Base-by-base conservation (phyloP, 64 coral and sea anemone species). In the Stylophora pistillata region DNA sequence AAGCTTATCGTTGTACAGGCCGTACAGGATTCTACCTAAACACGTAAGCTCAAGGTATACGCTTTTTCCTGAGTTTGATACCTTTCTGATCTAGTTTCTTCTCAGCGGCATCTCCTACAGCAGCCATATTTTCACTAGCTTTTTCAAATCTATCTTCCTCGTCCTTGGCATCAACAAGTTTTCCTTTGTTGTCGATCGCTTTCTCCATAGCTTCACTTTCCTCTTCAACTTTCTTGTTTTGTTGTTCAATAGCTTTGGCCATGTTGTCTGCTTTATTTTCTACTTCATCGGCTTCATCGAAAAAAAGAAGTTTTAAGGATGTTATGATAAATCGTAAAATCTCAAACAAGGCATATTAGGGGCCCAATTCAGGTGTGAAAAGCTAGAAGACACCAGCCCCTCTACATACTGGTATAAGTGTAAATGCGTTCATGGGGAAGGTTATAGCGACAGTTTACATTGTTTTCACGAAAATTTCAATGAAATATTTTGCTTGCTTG, bases 111-210 rank as follows among this genome's bases (percentile, higher is more conserved):
- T 92, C 81, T 76, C 74, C 85, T 5, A 92, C 60, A 6, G 74
- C 74, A 58, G 86, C 82, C 0, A 86, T 64, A 13, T 86, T 20
- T 58, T 92, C 63, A 26, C 90, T 92, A 54, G 90, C 90, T 75
- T 86, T 74, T 86, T 92, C 82, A 86, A 92, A 92, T 57, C 69
- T 76, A 30, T 92, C 74, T 65, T 92, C 90, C 71, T 77, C 72
- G 15, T 86, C 72, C 62, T 58, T 78, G 34, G 63, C 74, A 53
- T 92, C 82, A 66, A 92, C 37, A 70, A 52, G 83, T 23, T 79
- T 86, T 23, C 26, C 41, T 62, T 92, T 92, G 18, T 74, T 52
- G 16, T 92, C 83, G 32, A 92, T 92, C 29, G 81, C 90, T 77
- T 47, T 70, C 57, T 74, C 90, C 90, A 92, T 78, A n/a, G 81